Percentiles rank a stretch among this genome's conserved stretches.
phyloP scores from a whole-genome alignment of 2,113 vertebrate genomes.

The Beaufortia kweichowensis region DNA sequence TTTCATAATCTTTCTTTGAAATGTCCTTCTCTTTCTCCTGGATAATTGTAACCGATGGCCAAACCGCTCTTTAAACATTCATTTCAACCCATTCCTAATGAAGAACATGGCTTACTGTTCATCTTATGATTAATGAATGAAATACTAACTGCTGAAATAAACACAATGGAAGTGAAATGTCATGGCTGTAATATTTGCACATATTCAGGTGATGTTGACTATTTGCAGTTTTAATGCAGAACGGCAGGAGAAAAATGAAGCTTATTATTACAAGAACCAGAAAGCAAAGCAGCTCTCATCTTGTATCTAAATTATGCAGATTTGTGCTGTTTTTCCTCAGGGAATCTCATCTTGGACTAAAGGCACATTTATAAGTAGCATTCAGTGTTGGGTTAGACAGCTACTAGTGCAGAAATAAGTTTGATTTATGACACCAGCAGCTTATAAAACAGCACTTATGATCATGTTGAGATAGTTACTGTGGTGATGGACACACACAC shows the following conservation, averaged over 20 bases:
- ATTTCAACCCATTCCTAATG: too few relatives aligned
- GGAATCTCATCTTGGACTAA: conserved; percentile 13
- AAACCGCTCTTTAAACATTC: too few relatives aligned
- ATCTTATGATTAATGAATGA: conserved; percentile 24
- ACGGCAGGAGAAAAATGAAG: neutral
- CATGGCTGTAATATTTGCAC: conserved; percentile 33
- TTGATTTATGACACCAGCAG: conserved; percentile 38
- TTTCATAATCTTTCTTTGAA: too few relatives aligned
- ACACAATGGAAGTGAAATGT: conserved; percentile 28
- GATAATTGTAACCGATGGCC: too few relatives aligned
- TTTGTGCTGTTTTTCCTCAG: conserved; percentile 19
- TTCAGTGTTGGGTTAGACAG: conserved; percentile 44
- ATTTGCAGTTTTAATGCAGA: conserved; percentile 31
- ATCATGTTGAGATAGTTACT: conserved; percentile 34
- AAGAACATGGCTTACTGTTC: too few relatives aligned
- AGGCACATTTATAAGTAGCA: conserved; percentile 44
- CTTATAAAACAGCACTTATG: conserved; percentile 27
- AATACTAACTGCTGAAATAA: neutral
- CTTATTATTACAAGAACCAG: neutral
- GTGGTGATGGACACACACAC: conserved; percentile 16
- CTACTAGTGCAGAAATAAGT: conserved; percentile 11
- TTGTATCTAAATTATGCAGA: conserved; percentile 34
- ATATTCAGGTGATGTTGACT: neutral
- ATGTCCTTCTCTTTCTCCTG: too few relatives aligned
- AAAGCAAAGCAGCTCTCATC: neutral